phyloP scores from a whole-genome alignment of 2,888 invertebrate genomes.

The Andrena bicolor region DNA sequence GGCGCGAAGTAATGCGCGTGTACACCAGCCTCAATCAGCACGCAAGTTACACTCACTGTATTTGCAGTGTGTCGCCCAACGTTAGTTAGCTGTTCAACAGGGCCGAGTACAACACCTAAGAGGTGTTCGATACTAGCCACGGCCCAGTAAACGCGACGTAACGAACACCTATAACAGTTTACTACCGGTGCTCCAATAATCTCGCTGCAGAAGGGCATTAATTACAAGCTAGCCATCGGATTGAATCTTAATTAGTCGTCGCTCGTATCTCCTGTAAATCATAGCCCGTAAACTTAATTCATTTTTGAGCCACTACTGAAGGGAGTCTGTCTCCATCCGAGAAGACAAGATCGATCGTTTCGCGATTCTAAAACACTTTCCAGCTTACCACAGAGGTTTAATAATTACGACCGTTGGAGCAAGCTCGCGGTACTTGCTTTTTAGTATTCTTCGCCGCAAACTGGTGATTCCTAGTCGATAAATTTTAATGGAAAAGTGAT shows the following conservation, averaged over 20 bases:
- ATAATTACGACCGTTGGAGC: too few relatives aligned
- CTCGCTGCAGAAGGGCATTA: constrained; percentile 27
- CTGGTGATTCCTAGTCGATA: too few relatives aligned
- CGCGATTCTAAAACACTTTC: background rate
- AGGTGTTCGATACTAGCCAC: constrained; percentile 47
- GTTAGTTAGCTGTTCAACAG: constrained; percentile 52
- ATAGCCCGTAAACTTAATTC: background rate
- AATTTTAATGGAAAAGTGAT: too few relatives aligned
- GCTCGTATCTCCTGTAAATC: background rate
- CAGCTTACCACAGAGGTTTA: too few relatives aligned
- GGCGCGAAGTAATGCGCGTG: constrained; percentile 40
- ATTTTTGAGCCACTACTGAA: background rate
- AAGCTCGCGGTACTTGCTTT: too few relatives aligned
- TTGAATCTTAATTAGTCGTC: constrained; percentile 29
- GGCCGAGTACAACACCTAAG: constrained; percentile 45
- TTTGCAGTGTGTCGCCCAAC: constrained; percentile 48
- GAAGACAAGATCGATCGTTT: background rate
- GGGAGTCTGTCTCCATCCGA: too few relatives aligned
- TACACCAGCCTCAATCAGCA: constrained; percentile 51
- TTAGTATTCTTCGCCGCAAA: too few relatives aligned
- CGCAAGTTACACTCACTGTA: constrained; percentile 53
- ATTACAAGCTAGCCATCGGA: constrained; percentile 13
- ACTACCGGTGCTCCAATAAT: constrained; percentile 32
- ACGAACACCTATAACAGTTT: constrained; percentile 59
- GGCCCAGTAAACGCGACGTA: constrained; percentile 44